These are phyloP conservation scores for Tetranychus piercei DNA, from an alignment of 2,888 invertebrate species.

Conservation along the genomic window DNA sequence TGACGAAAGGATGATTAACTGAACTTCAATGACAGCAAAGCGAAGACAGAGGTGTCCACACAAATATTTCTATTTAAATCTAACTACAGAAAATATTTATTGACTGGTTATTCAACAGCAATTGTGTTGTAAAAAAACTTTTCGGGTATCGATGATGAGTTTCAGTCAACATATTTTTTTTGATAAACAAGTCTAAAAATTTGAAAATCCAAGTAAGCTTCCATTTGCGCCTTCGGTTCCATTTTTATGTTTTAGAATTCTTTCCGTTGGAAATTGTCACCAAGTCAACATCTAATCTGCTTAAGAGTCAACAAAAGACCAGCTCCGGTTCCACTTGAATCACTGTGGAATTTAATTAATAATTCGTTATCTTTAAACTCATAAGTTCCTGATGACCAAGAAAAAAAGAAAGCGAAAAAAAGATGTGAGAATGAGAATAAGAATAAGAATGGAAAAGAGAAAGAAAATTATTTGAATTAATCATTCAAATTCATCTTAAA, in stretches of 20 bases:
- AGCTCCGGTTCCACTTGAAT: conserved; percentile 14
- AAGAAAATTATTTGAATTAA: too few relatives aligned
- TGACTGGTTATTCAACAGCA: neutral
- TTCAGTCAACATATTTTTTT: neutral
- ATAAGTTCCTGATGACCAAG: conserved; percentile 23
- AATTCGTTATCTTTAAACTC: conserved; percentile 25
- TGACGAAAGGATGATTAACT: neutral
- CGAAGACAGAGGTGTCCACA: neutral
- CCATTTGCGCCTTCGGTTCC: neutral
- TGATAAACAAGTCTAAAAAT: neutral
- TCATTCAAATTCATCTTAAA: too few relatives aligned
- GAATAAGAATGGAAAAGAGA: too few relatives aligned
- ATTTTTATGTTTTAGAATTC: neutral
- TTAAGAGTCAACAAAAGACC: neutral
- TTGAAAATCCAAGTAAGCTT: neutral
- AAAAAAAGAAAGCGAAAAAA: neutral
- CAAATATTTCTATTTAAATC: neutral
- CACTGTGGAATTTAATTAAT: conserved; percentile 26
- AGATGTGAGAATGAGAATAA: too few relatives aligned
- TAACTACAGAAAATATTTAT: neutral
- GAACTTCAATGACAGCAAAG: neutral
- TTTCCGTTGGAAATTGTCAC: neutral
- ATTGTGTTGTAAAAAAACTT: neutral
- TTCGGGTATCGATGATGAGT: neutral
- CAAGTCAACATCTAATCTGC: neutral